Evolutionary conservation across 2,888 invertebrate species (phyloP).

Genomic region (Spialia ferax): DNA sequence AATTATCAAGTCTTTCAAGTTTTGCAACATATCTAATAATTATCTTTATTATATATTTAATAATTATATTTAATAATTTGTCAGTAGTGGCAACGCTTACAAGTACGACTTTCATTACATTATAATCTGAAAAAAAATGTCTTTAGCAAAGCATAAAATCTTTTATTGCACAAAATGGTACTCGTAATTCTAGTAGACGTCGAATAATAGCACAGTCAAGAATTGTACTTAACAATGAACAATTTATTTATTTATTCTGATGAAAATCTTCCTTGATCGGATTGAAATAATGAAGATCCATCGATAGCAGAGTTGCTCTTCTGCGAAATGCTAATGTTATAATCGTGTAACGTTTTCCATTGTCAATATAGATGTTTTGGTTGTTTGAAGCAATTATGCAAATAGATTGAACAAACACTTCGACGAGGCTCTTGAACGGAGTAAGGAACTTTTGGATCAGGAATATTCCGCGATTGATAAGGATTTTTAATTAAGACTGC

Average conservation of each 20-base stretch:
- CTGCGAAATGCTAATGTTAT: slow-evolving; percentile 5
- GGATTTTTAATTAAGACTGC: not conserved
- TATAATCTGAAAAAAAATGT: too few species aligned
- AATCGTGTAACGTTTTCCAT: slow-evolving; percentile 17
- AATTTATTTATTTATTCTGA: slow-evolving; percentile 9
- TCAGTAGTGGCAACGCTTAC: too few species aligned
- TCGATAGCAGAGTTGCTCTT: not conserved
- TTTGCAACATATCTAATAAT: not conserved
- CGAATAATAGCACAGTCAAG: not conserved
- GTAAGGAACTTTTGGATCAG: slow-evolving; percentile 4
- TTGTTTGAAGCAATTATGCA: slow-evolving; percentile 48
- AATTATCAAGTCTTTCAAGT: not conserved
- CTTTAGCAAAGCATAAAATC: too few species aligned
- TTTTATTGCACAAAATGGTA: too few species aligned
- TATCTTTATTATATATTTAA: too few species aligned
- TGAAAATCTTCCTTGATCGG: not conserved
- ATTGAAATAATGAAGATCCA: not conserved
- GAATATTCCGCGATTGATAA: not conserved
- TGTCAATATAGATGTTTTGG: slow-evolving; percentile 39
- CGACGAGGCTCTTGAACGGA: slow-evolving; percentile 1
- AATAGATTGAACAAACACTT: slow-evolving; percentile 40
- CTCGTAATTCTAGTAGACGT: not conserved
- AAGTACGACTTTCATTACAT: too few species aligned
- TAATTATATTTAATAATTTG: too few species aligned
- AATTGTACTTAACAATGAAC: not conserved